Conservation (phyloP, 2,888 invertebrate species). For the Leucophenga maculata region DNA sequence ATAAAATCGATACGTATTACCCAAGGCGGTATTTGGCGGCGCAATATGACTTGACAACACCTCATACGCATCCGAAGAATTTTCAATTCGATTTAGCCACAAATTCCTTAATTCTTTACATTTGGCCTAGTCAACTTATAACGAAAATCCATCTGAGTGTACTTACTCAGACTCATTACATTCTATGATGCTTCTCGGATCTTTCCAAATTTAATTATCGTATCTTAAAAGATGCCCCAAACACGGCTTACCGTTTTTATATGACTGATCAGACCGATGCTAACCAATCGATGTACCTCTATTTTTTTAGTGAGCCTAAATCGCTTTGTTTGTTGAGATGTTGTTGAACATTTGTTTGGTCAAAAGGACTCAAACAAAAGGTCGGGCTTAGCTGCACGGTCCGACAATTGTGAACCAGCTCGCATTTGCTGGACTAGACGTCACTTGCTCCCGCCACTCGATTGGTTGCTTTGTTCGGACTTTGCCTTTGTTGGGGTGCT, state of each 20-base stretch:
- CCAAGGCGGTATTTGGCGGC: too few species aligned
- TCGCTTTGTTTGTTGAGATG: constrained; percentile 41
- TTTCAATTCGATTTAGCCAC: too few species aligned
- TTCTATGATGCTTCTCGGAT: too few species aligned
- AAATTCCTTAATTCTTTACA: too few species aligned
- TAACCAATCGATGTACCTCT: background rate
- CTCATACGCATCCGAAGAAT: too few species aligned
- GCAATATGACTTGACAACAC: background rate
- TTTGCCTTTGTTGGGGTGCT: background rate
- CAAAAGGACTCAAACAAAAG: constrained; percentile 59
- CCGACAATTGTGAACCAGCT: background rate
- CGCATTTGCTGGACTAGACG: background rate
- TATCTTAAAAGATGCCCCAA: too few species aligned
- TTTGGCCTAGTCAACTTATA: too few species aligned
- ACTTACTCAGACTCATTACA: too few species aligned
- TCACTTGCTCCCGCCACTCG: background rate
- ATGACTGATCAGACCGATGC: too few species aligned
- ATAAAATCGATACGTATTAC: background rate
- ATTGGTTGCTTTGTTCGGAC: constrained; percentile 6
- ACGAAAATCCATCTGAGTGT: too few species aligned
- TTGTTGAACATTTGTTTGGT: constrained; percentile 55
- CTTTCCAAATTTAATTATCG: too few species aligned
- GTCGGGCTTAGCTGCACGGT: constrained; percentile 31
- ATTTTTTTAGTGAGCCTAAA: background rate
- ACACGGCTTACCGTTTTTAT: too few species aligned